Evolutionary conservation across 2,888 invertebrate genomes (phyloP), one percentile per base, ranked within the genome.

Genomic region (Pachymerium ferrugineum): DNA sequence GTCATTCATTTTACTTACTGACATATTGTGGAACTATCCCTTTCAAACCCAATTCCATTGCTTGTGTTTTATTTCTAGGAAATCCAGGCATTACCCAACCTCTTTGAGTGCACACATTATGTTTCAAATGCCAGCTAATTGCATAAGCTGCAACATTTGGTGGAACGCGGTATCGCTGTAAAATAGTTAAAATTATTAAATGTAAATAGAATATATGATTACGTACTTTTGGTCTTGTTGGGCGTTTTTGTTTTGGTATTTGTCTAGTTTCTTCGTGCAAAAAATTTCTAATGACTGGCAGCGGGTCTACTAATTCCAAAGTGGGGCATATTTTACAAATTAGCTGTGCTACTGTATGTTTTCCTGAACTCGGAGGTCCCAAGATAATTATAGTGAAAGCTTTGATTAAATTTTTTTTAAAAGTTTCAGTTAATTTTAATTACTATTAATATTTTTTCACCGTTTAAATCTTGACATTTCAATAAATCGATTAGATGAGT

Each of bases 31-130:
- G 70, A 35, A 30, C n/a, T 16, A 30, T 30, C n/a, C 70, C 70
- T 14, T 16, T 29, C 5, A 35, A 16, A n/a, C 31, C 30, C 12
- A 70, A 35, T 70, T 70, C 70, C 31, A 70, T 33, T 19, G 35
- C 31, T 70, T 70, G 70, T 1, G 30, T 16, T 70, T 35, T 30
- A 22, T 70, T 70, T 70, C 35, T 12, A 12, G 70, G 70, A 31
- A 70, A 70, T 33, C 70, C 70, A 14, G 70, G 70, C 3, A 70
- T 70, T 6, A 70, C 35, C 70, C 70, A 70, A 33, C 70, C 70
- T 1, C 70, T n/a, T 29, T 22, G 31, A 8, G 12, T 8, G 16
- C 70, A 70, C 2, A 30, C 33, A 14, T 30, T 22, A 4, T 22
- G 6, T 14, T 12, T 29, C 14, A 70, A 19, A 33, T 31, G 33